phyloP scores from a whole-genome alignment of 1,140 invertebrate species.

The Laupala kohalensis region DNA sequence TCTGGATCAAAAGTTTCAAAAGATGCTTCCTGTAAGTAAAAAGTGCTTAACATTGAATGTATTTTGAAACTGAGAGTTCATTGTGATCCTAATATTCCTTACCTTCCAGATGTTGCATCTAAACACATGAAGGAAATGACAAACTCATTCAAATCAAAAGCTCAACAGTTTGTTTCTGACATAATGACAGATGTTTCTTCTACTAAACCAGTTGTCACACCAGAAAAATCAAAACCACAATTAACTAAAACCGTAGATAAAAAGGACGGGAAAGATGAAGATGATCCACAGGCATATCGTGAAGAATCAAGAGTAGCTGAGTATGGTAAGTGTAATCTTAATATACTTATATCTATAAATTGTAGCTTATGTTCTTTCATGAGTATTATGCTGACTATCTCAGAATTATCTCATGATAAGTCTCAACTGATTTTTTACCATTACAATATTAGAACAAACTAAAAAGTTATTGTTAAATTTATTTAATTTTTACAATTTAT shows the following conservation, averaged over 20 bases:
- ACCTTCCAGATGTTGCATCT: slow-evolving; percentile 38
- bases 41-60: neutral
- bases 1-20: slow-evolving; percentile 30
- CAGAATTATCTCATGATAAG: too few species aligned
- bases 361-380: too few species aligned
- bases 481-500: neutral
- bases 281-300: slow-evolving; percentile 50
- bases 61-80: neutral
- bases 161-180: slow-evolving; percentile 51
- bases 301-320: slow-evolving; percentile 53
- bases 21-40: slow-evolving; percentile 21
- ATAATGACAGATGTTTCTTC: slow-evolving; percentile 44
- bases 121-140: slow-evolving; percentile 53
- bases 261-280: slow-evolving; percentile 26
- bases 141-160: slow-evolving; percentile 51
- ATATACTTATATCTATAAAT: neutral
- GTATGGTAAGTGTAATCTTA: slow-evolving; percentile 42
- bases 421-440: too few species aligned
- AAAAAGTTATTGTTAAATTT: neutral
- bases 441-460: too few species aligned
- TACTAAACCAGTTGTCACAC: slow-evolving; percentile 20
- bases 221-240: slow-evolving; percentile 37
- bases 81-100: slow-evolving; percentile 10
- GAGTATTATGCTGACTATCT: too few species aligned
- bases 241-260: slow-evolving; percentile 23